Percentiles rank a stretch among this genome's conserved stretches.
Conservation (phyloP, 2,797 vertebrate genomes). For the Kryptopterus vitreolus region DNA sequence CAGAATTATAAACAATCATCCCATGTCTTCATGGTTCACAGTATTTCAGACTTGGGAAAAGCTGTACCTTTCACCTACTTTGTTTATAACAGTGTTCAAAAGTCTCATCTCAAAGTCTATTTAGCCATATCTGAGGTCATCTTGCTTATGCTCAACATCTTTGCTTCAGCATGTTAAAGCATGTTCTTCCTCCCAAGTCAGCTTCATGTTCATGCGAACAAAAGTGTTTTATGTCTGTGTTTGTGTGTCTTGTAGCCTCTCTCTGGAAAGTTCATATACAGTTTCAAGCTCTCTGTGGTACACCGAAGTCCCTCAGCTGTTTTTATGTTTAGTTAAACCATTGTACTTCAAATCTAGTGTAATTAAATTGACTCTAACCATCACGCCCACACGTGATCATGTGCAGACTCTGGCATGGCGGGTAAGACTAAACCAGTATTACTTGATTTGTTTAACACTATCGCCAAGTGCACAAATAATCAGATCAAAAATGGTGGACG, state of each 20-base stretch:
- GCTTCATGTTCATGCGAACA: background rate
- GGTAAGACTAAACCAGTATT: background rate
- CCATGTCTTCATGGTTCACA: background rate
- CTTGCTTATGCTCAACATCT: background rate
- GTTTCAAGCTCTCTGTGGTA: background rate
- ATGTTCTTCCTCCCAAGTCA: background rate
- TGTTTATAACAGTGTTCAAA: background rate
- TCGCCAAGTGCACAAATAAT: background rate
- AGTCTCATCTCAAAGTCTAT: slow-evolving; percentile 27
- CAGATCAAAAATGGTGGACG: background rate
- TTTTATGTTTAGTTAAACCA: background rate
- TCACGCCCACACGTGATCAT: background rate
- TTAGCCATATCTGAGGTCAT: background rate
- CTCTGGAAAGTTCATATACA: background rate
- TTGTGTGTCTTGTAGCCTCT: background rate
- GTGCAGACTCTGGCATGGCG: background rate
- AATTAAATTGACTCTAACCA: background rate
- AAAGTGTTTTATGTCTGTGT: background rate
- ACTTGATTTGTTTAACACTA: background rate
- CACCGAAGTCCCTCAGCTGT: background rate
- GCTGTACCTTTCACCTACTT: background rate
- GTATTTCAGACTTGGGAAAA: background rate
- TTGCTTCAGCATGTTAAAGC: background rate
- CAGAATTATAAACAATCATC: background rate
- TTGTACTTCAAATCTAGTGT: background rate